Conservation (phyloP, 2,113 vertebrate genomes). For the Xiphophorus maculatus region DNA sequence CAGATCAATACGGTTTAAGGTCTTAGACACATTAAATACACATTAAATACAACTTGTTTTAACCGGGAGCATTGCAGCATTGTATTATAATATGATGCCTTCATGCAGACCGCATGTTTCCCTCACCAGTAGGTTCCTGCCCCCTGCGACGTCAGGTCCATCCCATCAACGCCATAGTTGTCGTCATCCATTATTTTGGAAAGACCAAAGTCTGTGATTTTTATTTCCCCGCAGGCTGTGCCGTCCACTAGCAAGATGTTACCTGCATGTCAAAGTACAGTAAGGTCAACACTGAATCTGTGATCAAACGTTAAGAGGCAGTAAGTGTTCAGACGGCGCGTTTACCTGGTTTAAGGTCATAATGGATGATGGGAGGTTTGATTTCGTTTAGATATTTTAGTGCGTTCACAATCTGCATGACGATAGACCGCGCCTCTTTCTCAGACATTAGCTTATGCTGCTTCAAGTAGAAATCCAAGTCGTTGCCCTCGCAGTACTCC, state of each 20-base stretch:
- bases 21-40: not conserved
- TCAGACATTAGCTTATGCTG: slow-evolving; percentile 99
- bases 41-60: not conserved
- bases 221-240: slow-evolving; percentile 98
- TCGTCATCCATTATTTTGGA: slow-evolving; percentile 99
- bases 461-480: slow-evolving; percentile 99
- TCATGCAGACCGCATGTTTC: not conserved
- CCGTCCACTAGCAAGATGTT: slow-evolving; percentile 98
- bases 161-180: slow-evolving; percentile 97
- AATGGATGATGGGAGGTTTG: slow-evolving; percentile 99
- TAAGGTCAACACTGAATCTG: not conserved
- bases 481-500: slow-evolving; percentile 99
- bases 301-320: too few relatives aligned
- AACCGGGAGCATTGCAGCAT: too few relatives aligned
- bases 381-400: slow-evolving; percentile 99
- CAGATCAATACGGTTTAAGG: not conserved
- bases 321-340: not conserved
- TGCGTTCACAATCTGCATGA: slow-evolving; percentile 99
- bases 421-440: slow-evolving; percentile 98
- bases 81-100: too few relatives aligned
- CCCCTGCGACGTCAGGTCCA: slow-evolving; percentile 98
- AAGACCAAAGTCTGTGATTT: slow-evolving; percentile 98
- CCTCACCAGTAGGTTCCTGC: slow-evolving; percentile 97
- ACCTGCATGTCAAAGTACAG: slow-evolving; percentile 74
- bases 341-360: slow-evolving; percentile 99